Evolutionary conservation across 2,888 invertebrate genomes (phyloP), one percentile per base, ranked within the genome.

Genomic region (Smittia aterrima): DNA sequence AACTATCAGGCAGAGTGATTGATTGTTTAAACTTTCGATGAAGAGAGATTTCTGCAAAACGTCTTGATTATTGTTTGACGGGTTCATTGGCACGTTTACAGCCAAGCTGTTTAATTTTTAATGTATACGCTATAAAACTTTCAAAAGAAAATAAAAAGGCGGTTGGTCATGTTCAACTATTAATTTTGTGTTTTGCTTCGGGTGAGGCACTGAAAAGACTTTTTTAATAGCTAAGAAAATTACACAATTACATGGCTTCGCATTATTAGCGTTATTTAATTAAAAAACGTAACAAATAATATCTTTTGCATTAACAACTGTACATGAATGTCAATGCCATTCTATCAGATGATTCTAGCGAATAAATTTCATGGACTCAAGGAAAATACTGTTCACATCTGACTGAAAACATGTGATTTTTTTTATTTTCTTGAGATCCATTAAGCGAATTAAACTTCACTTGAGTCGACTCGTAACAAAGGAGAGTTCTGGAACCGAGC

Each of bases 241-340:
- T 66, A 11, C 32, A 32, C 66, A 66, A 66, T 66, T 66, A 66
- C 66, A 66, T 66, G 66, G 25, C 18, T 66, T n/a, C 18, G 38
- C 66, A 66, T 66, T 66, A 66, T 66, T 66, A 25, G 6, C 66
- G 38, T 66, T 66, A 66, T 66, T 66, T 66, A 66, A 66, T 66
- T 66, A 25, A 66, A 38, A 66, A 16, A n/a, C 4, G 32, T 32
- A 32, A 32, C n/a, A 32, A 9, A 32, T 9, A 32, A 32, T 3
- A 32, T 32, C 32, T 9, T 32, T 9, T 9, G 32, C 4, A 32
- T 3, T 3, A 3, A 32, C 32, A 32, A 32, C n/a, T n/a, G n/a
- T n/a, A n/a, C n/a, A n/a, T n/a, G n/a, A n/a, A n/a, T n/a, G n/a
- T n/a, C n/a, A n/a, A n/a, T n/a, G n/a, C n/a, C n/a, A n/a, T n/a